phyloP scores from a whole-genome alignment of 2,113 vertebrate species.

The Chauna torquata region DNA sequence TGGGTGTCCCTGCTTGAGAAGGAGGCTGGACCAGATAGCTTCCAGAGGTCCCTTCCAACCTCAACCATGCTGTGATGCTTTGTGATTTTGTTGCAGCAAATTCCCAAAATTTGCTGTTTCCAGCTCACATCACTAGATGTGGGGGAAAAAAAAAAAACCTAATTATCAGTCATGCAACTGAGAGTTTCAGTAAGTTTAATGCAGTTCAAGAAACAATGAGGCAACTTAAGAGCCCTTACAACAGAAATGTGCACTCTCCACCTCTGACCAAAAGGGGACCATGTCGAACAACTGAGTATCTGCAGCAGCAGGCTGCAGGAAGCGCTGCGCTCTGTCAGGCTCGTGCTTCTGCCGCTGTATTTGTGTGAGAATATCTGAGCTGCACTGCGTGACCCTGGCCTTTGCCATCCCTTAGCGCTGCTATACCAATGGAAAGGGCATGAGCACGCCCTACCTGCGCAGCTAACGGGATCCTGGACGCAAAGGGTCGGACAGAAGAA shows the following conservation, averaged over 20 bases:
- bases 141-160: background rate
- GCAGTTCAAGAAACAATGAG: background rate
- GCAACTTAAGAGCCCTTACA: background rate
- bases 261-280: background rate
- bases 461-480: background rate
- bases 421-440: background rate
- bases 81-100: background rate
- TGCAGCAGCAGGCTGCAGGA: fast-evolving
- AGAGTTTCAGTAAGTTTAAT: background rate
- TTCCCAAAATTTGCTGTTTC: background rate
- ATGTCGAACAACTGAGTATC: fast-evolving
- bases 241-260: background rate
- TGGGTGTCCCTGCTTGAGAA: background rate
- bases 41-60: background rate
- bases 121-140: background rate
- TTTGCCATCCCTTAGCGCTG: background rate
- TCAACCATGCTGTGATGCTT: background rate
- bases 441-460: background rate
- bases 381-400: fast-evolving
- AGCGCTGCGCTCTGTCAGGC: fast-evolving
- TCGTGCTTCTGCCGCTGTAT: background rate
- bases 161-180: background rate
- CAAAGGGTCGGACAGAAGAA: background rate
- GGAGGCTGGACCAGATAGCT: background rate
- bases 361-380: background rate